These are phyloP conservation scores for Benthochromis sp. DNA, from an alignment of 2,113 vertebrate species.

Conservation along the genomic window DNA sequence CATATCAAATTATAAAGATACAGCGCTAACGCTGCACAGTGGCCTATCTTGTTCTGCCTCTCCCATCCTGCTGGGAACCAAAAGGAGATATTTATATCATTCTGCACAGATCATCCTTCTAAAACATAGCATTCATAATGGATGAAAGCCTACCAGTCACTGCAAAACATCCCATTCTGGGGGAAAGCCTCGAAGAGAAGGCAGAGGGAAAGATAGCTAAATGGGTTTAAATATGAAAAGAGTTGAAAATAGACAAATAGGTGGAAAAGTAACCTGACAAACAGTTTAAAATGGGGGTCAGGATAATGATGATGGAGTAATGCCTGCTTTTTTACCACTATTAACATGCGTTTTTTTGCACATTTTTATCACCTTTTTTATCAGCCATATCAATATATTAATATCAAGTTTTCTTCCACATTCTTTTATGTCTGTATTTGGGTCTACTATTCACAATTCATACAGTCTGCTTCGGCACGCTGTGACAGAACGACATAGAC, in stretches of 20 bases:
- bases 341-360: neutral
- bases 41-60: constrained; percentile 4
- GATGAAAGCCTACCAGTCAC: constrained; percentile 48
- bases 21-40: neutral
- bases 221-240: neutral
- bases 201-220: neutral
- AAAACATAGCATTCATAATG: constrained; percentile 64
- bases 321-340: neutral
- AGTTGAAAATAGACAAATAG: neutral
- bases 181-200: neutral
- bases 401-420: neutral
- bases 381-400: neutral
- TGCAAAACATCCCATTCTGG: constrained; percentile 27
- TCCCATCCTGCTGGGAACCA: constrained; percentile 37
- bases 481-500: neutral
- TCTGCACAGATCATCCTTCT: constrained; percentile 45
- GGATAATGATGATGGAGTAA: neutral
- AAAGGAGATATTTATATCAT: constrained; percentile 65
- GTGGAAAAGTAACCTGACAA: neutral
- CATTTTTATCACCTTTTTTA: neutral
- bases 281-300: neutral
- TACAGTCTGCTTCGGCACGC: neutral
- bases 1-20: constrained; percentile 49
- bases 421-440: neutral
- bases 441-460: neutral